Evolutionary conservation across 1,140 invertebrate species (phyloP), one percentile per base, ranked within the genome.

Genomic region (Drosophila pectinifera): DNA sequence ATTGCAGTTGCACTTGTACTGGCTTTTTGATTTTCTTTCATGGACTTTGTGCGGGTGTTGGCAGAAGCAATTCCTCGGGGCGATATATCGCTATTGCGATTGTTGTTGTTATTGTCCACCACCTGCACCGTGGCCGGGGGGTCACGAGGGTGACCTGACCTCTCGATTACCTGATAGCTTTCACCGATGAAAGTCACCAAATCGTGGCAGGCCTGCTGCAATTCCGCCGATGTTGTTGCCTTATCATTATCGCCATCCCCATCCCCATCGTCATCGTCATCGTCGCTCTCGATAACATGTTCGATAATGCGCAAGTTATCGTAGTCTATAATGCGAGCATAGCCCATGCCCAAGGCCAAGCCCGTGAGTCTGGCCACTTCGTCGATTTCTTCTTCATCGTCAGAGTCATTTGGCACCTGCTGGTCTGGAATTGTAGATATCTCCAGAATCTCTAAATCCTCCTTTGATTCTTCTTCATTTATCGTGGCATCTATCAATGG

Each of bases 221-320:
- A 16, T 36, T 68, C 54, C 10, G 16, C 55, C 10, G 56, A 53
- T 14, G 41, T 51, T 4, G 38, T n/a, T 14, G 62, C 22, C 31
- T 45, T 22, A 8, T 38, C 57, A 2, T 10, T 46, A n/a, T 24
- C 24, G 16, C 11, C 18, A 11, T 48, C n/a, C 11, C 26, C 54
- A 1, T 64, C 61, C 0, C 67, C 80, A 1, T 89, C 85, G 16
- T 90, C 54, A 1, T 64, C 61, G 0, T 70, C 80, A 1, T 89
- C 85, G 16, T 90, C 80, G 65, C 83, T 90, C 43, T 91, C 90
- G 65, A 91, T 91, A 49, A 91, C 90, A 43, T 91, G 90, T 41
- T 91, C 90, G 51, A 91, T 91, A 6, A 91, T 91, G 13, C 90
- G 78, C 54, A 90, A 63, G 62, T 91, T 91, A 51, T 91, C 90